phyloP scores from a whole-genome alignment of 2,797 vertebrate genomes.

The Clamator glandarius region DNA sequence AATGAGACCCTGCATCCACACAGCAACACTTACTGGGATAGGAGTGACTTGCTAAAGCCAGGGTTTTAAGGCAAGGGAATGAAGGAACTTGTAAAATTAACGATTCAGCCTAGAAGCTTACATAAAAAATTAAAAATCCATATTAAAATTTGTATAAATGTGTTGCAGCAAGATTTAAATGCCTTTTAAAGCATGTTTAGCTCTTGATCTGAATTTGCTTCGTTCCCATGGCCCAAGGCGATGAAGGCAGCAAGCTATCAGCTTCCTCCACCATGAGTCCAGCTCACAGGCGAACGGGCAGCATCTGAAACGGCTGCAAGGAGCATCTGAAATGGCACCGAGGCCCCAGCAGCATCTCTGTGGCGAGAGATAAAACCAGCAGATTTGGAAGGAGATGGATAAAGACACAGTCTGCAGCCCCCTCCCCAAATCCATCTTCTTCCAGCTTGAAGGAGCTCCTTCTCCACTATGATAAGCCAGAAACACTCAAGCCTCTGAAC shows the following conservation, averaged over 20 bases:
- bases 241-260: rapidly evolving
- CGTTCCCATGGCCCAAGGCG: rapidly evolving
- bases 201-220: background rate
- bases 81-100: constrained; percentile 42
- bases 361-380: background rate
- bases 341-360: background rate
- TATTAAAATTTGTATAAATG: constrained; percentile 36
- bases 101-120: background rate
- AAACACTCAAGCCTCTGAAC: background rate
- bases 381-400: background rate
- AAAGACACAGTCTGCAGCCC: background rate
- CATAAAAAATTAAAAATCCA: constrained; percentile 64
- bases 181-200: constrained; percentile 9
- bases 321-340: rapidly evolving
- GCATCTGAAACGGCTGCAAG: rapidly evolving
- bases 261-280: rapidly evolving
- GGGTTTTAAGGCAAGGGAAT: background rate
- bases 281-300: rapidly evolving
- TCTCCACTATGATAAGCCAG: background rate
- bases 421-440: background rate
- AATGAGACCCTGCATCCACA: background rate
- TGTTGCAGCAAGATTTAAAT: constrained; percentile 36
- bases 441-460: background rate
- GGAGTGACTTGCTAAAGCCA: background rate
- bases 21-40: background rate